These are phyloP conservation scores for Paragorgia papillata DNA, from an alignment of 92 coral and sea anemone genomes.

Conservation along the genomic window DNA sequence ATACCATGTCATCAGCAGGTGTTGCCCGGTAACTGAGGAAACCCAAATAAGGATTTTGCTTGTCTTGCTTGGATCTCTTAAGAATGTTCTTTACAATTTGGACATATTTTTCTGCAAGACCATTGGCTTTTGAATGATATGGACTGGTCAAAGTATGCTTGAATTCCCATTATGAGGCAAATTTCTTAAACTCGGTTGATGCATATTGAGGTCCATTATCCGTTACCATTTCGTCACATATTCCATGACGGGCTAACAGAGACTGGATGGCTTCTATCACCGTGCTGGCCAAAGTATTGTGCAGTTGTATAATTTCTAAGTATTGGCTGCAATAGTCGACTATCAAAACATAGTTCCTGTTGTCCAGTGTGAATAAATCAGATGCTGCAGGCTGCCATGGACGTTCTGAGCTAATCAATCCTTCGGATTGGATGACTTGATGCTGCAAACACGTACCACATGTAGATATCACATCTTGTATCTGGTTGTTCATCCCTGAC, in stretches of 20 bases:
- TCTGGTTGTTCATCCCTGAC: conserved; percentile 35
- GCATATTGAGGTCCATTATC: conserved; percentile 36
- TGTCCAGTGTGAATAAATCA: conserved; percentile 32
- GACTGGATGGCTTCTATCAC: conserved; percentile 8
- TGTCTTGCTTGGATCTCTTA: conserved; percentile 35
- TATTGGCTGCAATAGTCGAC: conserved; percentile 29
- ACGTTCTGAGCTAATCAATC: conserved; percentile 2
- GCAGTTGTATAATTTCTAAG: conserved; percentile 5
- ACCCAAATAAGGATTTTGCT: conserved; percentile 30
- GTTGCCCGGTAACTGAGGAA: too few relatives aligned
- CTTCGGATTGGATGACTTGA: too few relatives aligned
- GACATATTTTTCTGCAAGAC: conserved; percentile 37
- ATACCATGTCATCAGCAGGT: too few relatives aligned
- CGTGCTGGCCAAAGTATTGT: neutral
- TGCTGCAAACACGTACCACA: conserved; percentile 1
- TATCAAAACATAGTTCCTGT: neutral
- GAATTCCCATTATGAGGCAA: conserved; percentile 15
- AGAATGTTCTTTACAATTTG: conserved; percentile 31
- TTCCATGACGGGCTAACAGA: conserved; percentile 23
- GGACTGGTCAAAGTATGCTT: conserved; percentile 15
- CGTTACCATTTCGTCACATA: conserved; percentile 22
- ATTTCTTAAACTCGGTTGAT: conserved; percentile 7
- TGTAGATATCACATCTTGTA: conserved; percentile 1
- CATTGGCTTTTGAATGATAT: conserved; percentile 38
- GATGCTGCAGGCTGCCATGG: conserved; percentile 39